Conservation (phyloP, 1,140 invertebrate species). For the Cardiocondyla obscurior region DNA sequence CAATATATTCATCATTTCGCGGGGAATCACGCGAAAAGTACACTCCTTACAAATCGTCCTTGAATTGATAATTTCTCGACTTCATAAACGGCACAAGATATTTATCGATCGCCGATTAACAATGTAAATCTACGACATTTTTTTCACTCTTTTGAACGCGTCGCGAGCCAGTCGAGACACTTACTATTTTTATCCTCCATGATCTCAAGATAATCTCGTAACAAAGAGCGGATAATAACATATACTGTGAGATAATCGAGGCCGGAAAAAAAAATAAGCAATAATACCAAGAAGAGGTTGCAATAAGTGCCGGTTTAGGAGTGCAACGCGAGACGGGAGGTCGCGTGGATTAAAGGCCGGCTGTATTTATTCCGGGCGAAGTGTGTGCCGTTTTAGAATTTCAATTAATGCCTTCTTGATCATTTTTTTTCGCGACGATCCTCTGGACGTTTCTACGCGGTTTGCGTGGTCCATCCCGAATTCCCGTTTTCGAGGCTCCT, state of each 20-base stretch:
- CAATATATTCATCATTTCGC: neutral
- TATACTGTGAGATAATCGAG: neutral
- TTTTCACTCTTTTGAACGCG: neutral
- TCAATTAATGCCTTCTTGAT: neutral
- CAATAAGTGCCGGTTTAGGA: neutral
- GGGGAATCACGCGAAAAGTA: neutral
- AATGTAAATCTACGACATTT: neutral
- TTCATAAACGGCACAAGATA: neutral
- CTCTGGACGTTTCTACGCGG: too few species aligned
- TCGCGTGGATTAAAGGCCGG: neutral
- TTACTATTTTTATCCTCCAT: neutral
- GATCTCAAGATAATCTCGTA: neutral
- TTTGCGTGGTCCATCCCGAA: too few species aligned
- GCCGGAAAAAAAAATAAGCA: neutral
- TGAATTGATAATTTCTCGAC: conserved; percentile 1
- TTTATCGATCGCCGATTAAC: neutral
- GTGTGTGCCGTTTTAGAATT: conserved; percentile 21
- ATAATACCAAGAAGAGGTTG: neutral
- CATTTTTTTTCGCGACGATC: neutral
- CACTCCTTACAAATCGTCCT: neutral
- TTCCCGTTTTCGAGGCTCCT: neutral
- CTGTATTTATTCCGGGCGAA: neutral
- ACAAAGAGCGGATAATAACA: neutral
- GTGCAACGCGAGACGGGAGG: neutral
- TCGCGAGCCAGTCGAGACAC: neutral